A percentile compares a stretch with the other conserved stretches of the same genome.
Evolutionary conservation across 2,888 invertebrate genomes (phyloP).

Genomic region (Matsumyia berberina): DNA sequence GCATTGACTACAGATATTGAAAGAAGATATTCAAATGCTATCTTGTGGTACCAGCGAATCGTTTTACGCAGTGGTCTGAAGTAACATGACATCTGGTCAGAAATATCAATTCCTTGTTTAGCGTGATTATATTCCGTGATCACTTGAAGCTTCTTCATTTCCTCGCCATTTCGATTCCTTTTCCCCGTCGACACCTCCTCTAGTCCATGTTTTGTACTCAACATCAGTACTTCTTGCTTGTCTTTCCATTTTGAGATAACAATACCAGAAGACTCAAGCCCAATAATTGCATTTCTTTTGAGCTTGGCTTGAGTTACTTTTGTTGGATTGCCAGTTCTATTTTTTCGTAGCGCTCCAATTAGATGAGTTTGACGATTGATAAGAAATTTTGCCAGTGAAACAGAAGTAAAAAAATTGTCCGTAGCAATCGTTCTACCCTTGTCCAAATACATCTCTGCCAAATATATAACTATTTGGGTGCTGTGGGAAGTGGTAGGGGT

Average conservation of each 20-base stretch:
- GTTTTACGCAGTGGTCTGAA: neutral
- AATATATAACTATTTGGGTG: slow-evolving; percentile 25
- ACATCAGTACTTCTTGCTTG: slow-evolving; percentile 9
- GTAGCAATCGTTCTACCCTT: neutral
- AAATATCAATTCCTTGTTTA: slow-evolving; percentile 3
- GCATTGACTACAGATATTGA: slow-evolving; percentile 10
- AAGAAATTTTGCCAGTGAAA: neutral
- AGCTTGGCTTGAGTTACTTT: neutral
- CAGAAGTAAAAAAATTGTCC: slow-evolving; percentile 1
- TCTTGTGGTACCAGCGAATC: slow-evolving; percentile 2
- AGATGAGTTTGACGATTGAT: neutral
- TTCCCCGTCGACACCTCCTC: slow-evolving; percentile 7
- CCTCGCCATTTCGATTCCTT: slow-evolving; percentile 12
- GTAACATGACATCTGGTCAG: slow-evolving; percentile 1
- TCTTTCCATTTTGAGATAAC: slow-evolving; percentile 8
- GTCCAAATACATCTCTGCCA: slow-evolving; percentile 10
- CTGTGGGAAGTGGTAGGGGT: slow-evolving; percentile 17
- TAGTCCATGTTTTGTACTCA: neutral
- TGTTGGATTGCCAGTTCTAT: neutral
- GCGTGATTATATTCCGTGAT: slow-evolving; percentile 9
- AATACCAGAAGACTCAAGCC: neutral
- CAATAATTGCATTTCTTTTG: neutral
- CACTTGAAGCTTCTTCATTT: neutral
- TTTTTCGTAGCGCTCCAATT: neutral
- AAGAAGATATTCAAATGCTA: slow-evolving; percentile 15